Evolutionary conservation across 2,797 vertebrate species (phyloP), one percentile per base, ranked within the genome.

Genomic region (Tachyglossus aculeatus): DNA sequence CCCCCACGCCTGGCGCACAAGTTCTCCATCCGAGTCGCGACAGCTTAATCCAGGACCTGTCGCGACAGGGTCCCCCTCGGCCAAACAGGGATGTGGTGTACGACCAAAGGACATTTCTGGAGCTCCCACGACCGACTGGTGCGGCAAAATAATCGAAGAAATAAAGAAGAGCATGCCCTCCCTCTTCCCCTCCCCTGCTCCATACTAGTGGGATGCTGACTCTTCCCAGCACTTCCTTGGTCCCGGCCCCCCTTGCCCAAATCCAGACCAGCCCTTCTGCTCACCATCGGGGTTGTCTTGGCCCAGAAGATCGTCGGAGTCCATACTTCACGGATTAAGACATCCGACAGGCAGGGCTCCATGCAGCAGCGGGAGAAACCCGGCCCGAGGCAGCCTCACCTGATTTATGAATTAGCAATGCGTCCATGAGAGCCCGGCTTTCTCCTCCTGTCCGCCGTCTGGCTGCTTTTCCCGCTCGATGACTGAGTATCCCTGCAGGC

Each of bases 221-320:
- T n/a, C n/a, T n/a, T n/a, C n/a, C n/a, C n/a, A n/a, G n/a, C n/a
- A n/a, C n/a, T n/a, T n/a, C n/a, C n/a, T n/a, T n/a, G n/a, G n/a
- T n/a, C n/a, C n/a, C n/a, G n/a, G n/a, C n/a, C n/a, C n/a, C n/a
- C n/a, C n/a, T n/a, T n/a, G n/a, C n/a, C n/a, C n/a, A n/a, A n/a
- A n/a, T n/a, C n/a, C n/a, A n/a, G n/a, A n/a, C n/a, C n/a, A n/a
- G n/a, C n/a, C 71, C 77, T 82, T 82, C 77, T 79, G 91, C 96
- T 96, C 94, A 98, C 96, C 96, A 91, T 91, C 90, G 78, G 92
- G 93, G 84, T 90, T 84, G 83, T 95, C 95, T 78, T 87, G 91
- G 78, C 93, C 93, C 84, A 86, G 85, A 83, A 91, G 91, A 86
- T 88, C 86, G 86, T 94, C 92, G 62, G 93, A 89, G 87, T 98